Conservation (phyloP, 2,888 invertebrate species). For the Epistrophella euchroma region DNA sequence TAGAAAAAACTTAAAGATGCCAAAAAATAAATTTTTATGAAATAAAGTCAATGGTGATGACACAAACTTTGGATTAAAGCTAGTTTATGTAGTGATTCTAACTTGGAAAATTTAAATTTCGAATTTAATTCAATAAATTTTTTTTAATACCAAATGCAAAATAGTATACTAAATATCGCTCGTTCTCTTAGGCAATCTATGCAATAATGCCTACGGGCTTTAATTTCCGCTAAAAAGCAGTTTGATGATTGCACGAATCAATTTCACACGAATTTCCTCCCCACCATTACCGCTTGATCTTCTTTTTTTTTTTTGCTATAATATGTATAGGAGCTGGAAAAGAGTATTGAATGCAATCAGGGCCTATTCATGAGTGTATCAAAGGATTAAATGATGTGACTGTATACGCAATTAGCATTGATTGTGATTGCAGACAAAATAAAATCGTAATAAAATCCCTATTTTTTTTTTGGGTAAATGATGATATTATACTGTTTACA, state of each 20-base stretch:
- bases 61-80: no score
- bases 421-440: constrained; percentile 58
- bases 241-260: constrained; percentile 65
- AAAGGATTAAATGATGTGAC: constrained; percentile 40
- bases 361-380: constrained; percentile 8
- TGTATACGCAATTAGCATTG: constrained; percentile 57
- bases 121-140: background rate
- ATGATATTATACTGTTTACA: no score
- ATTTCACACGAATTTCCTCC: constrained; percentile 50
- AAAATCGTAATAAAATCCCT: constrained; percentile 48
- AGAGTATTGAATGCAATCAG: constrained; percentile 14
- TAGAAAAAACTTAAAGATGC: no score
- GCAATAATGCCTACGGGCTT: constrained; percentile 1
- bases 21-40: no score
- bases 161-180: background rate
- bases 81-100: no score
- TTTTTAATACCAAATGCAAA: background rate
- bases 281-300: background rate
- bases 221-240: constrained; percentile 47
- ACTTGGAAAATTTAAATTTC: no score
- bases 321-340: background rate
- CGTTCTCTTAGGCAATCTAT: background rate
- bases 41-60: no score
- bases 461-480: background rate
- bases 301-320: background rate